Evolutionary conservation across 2,888 invertebrate genomes (phyloP).

Genomic region (Pelosia muscerda): DNA sequence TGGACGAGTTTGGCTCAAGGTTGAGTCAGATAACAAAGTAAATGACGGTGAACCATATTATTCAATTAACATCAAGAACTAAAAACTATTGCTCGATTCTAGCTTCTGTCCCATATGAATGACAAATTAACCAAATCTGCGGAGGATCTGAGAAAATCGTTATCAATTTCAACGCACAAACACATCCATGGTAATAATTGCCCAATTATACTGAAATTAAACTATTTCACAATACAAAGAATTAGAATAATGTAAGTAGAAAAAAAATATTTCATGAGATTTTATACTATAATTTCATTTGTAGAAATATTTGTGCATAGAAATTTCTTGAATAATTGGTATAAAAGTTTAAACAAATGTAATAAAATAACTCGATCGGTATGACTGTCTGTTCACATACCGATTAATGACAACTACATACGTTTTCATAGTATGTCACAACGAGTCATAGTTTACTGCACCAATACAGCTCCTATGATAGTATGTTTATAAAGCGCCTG

Average conservation of each 20-base stretch:
- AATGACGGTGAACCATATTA: too few species aligned
- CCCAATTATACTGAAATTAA: too few species aligned
- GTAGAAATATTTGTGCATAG: background rate
- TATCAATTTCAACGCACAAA: conserved; percentile 5
- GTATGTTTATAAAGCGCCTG: conserved; percentile 6
- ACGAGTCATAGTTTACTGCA: background rate
- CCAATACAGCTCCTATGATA: background rate
- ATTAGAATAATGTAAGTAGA: too few species aligned
- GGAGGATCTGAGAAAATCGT: background rate
- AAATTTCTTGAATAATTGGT: background rate
- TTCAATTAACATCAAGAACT: too few species aligned
- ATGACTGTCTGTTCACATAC: conserved; percentile 8
- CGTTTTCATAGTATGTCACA: background rate
- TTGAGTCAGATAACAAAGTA: too few species aligned
- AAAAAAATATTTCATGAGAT: too few species aligned
- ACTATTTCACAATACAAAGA: too few species aligned
- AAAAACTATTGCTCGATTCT: too few species aligned
- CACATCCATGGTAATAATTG: background rate
- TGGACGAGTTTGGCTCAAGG: too few species aligned
- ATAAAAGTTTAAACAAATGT: background rate
- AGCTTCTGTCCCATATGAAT: too few species aligned
- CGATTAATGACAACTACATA: background rate
- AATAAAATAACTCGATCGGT: background rate
- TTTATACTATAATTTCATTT: too few species aligned
- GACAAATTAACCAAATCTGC: too few species aligned